Evolutionary conservation across 2,797 vertebrate species (phyloP), one percentile per base, ranked within the genome.

Genomic region (Peromyscus attwateri): DNA sequence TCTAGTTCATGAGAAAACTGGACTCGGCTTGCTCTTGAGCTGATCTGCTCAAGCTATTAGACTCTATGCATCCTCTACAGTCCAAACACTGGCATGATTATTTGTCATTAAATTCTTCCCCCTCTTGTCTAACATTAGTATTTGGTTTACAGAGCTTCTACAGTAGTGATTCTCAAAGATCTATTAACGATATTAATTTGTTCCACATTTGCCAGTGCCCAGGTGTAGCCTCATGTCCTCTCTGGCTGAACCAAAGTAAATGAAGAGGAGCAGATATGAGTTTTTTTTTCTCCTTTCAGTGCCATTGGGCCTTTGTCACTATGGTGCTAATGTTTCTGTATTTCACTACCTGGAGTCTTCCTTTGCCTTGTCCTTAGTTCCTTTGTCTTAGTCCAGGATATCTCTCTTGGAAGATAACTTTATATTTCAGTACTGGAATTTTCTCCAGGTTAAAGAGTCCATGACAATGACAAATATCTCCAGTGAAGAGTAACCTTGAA

Each of bases 61-160:
- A 96, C 91, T 73, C 49, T 96, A 25, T 97, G 75, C 55, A 84
- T 95, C 89, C 97, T 96, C 94, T 95, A 93, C 71, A 96, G 90
- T 90, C 89, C 88, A 97, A 98, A 94, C 73, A 95, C 55, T 84
- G 94, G 75, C 77, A 97, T 97, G 66, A 81, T 97, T 96, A 96
- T 97, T 97, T 96, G 89, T 96, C 95, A 96, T 97, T 97, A 97
- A 97, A 97, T 96, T 97, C 96, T 81, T 95, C 60, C 92, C 57
- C 88, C 89, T 68, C 17, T 80, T 96, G 90, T 94, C 46, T 92
- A 91, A 84, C 57, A 80, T 81, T 95, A 83, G 96, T 94, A 96
- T 95, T 97, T 97, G 94, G 97, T 97, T 98, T 97, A 97, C 97
- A 94, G 84, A 97, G 94, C 84, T 96, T 90, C 77, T 96, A 95